Evolutionary conservation across 2,888 invertebrate genomes (phyloP).

Genomic region (Spilosoma lubricipeda): DNA sequence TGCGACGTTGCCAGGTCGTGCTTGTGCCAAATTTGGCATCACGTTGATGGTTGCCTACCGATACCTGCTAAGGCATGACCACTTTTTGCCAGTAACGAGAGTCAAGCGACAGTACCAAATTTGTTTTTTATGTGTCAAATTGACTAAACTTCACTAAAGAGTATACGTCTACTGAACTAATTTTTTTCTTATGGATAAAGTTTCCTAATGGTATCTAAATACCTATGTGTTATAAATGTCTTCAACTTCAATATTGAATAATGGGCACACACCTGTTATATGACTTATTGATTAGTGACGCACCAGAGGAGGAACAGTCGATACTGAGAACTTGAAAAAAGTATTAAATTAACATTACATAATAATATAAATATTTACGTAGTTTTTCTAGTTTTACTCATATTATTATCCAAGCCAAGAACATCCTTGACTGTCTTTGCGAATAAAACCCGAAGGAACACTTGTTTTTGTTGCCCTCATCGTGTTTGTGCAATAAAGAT

Average conservation of each 20-base stretch:
- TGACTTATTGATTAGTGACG: not conserved
- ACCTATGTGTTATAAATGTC: not conserved
- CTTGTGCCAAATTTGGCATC: slow-evolving; percentile 78
- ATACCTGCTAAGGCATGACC: slow-evolving; percentile 58
- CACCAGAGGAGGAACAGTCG: not conserved
- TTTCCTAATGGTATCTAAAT: not conserved
- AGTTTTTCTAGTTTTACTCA: not conserved
- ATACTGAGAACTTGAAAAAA: not conserved
- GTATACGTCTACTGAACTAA: not conserved
- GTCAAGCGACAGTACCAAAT: slow-evolving; percentile 53
- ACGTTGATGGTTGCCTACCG: slow-evolving; percentile 62
- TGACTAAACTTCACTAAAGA: slow-evolving; percentile 38
- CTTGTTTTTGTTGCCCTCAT: slow-evolving; percentile 64
- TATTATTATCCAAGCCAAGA: slow-evolving; percentile 26
- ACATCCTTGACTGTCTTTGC: slow-evolving; percentile 65
- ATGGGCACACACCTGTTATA: not conserved
- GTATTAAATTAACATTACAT: too few relatives aligned
- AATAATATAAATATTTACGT: not conserved
- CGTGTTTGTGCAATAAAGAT: slow-evolving; percentile 77
- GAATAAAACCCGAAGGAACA: slow-evolving; percentile 53
- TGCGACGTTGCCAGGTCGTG: slow-evolving; percentile 79
- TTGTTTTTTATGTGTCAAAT: slow-evolving; percentile 60
- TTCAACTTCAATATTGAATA: not conserved
- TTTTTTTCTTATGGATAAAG: not conserved
- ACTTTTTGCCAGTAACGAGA: slow-evolving; percentile 64